Base-by-base conservation (phyloP, 2,797 vertebrate species). In the Muscicapa comitata region DNA sequence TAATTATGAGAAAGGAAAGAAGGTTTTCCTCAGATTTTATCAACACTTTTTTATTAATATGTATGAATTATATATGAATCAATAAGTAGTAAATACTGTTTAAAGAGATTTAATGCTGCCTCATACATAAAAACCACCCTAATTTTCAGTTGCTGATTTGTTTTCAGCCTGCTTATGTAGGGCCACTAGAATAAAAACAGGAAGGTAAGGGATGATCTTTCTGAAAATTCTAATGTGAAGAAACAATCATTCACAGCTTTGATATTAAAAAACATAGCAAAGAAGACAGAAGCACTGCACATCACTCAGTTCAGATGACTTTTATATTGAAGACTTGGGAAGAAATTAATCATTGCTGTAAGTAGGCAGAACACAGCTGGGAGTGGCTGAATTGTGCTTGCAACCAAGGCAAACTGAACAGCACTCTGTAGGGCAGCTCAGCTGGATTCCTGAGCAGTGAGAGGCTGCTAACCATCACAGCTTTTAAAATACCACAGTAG, bases 281-380 rank as follows among this genome's bases (percentile, higher is more conserved):
- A 68, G 63, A 61, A 53, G 51, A 77, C 31, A 71, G 53, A 83
- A 94, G 65, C 1, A 1, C 23, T 61, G 50, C 54, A 71, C 54
- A 83, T 88, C 73, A 62, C 72, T 93, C 68, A 77, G 35, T 50
- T 86, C 65, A 90, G 61, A 65, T 25, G 20, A 86, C 33, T 93
- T 93, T 54, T 86, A 54, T 86, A 67, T 45, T 86, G 73, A 94
- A 93, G 73, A 0, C 50, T 80, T 86, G 66, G 28, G 47, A 91
- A 91, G 79, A 91, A 96, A 96, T 91, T 94, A 95, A 88, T 96
- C 95, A 81, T 48, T 80, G 45, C 62, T 90, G 7, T 90, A 93
- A 95, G 65, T 48, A 79, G 85, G 76, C 90, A 95, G 90, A 91
- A 86, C 91, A 75, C 88, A 93, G 93, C 85, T 84, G 85, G 82